Base-by-base conservation (phyloP, 2,888 invertebrate species). In the Exocentrus adspersus region DNA sequence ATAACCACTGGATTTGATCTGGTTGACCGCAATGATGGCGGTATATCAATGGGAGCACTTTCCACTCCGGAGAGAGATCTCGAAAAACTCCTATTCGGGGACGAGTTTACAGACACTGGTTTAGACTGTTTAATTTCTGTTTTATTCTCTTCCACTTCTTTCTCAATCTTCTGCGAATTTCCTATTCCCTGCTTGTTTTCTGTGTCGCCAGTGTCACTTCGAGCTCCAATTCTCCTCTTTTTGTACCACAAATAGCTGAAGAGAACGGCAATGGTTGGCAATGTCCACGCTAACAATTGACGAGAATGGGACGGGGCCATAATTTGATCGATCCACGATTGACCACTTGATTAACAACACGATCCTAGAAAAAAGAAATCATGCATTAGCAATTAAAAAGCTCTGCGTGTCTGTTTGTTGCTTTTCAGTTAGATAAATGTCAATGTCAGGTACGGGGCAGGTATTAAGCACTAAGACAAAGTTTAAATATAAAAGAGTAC, bases 161-260 rank as follows among this genome's bases (percentile, higher is more conserved):
- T 79, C 54, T 24, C 28, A 30, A 41, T 28, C 10, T 1, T 37
- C 48, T 56, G 65, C 19, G 24, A 60, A 30, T 43, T 51, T 62
- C 41, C 62, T 37, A 57, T 60, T 17, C 54, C 60, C 65, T 24
- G 62, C 51, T 48, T 61, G 62, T 58, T 46, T 54, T 65, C 68
- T 51, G 85, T 85, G 85, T 89, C 90, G 78, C 90, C 90, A 72
- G 89, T 89, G 88, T 91, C 91, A 90, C 87, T 89, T 87, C 86
- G 87, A 81, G 87, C 87, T 80, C 87, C 88, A 82, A 88, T 87
- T 85, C 90, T 88, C 86, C 89, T 92, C 85, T 90, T 91, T 85
- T 89, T 90, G 88, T 90, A 91, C 93, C 92, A 93, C 81, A 90
- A 89, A 82, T 92, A 88, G 76, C 92, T 92, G 83, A 93, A 86